Percentiles rank a stretch among this genome's conserved stretches.
These are phyloP conservation scores for Polypedilum vanderplanki DNA, from an alignment of 1,140 invertebrate species.

Conservation along the genomic window DNA sequence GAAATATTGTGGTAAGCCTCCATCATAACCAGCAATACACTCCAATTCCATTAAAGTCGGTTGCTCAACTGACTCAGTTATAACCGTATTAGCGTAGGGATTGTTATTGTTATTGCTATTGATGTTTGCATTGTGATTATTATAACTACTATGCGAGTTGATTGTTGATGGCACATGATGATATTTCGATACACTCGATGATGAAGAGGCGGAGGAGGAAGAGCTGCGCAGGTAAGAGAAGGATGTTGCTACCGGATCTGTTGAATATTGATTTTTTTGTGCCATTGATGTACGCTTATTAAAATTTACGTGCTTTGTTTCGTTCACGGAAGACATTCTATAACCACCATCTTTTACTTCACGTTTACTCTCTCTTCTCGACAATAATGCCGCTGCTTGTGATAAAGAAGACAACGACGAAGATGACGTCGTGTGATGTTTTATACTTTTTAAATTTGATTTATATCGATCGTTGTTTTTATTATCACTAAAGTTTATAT, in stretches of 20 bases:
- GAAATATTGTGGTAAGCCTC: conserved; percentile 75
- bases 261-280: conserved; percentile 22
- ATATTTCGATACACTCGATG: conserved; percentile 20
- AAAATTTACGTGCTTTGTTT: conserved; percentile 26
- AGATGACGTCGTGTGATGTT: not conserved
- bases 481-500: conserved; percentile 27
- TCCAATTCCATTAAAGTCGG: conserved; percentile 42
- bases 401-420: not conserved
- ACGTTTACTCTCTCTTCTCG: conserved; percentile 36
- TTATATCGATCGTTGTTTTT: conserved; percentile 28
- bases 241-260: not conserved
- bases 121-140: conserved; percentile 24
- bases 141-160: conserved; percentile 21
- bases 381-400: conserved; percentile 36
- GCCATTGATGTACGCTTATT: not conserved
- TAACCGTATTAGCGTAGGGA: conserved; percentile 9
- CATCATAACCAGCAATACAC: conserved; percentile 51
- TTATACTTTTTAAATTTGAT: conserved; percentile 28
- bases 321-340: conserved; percentile 3
- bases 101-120: conserved; percentile 28
- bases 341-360: conserved; percentile 32
- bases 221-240: not conserved
- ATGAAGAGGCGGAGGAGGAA: not conserved
- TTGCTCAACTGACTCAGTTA: conserved; percentile 12
- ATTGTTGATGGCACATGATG: conserved; percentile 24